A percentile compares a stretch with the other conserved stretches of the same genome.
phyloP scores from a whole-genome alignment of 2,113 vertebrate genomes.

The Epinephelus moara region DNA sequence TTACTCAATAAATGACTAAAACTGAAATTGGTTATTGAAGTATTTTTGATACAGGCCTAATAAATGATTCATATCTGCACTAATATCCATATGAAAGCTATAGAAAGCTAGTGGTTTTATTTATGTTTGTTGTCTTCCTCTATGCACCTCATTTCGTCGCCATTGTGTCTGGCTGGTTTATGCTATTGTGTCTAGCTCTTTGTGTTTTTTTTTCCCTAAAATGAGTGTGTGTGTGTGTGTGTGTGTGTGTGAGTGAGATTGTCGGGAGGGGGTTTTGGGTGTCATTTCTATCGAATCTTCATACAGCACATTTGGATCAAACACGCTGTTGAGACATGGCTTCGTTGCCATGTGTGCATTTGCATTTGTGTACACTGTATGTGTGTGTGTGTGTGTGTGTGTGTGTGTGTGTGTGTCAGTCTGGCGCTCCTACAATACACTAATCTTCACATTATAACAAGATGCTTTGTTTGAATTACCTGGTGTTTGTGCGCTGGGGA shows the following conservation, averaged over 20 bases:
- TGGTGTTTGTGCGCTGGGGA: slow-evolving; percentile 48
- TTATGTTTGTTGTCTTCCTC: slow-evolving; percentile 2
- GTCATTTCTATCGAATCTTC: slow-evolving; percentile 32
- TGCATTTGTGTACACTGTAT: background rate
- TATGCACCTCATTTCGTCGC: slow-evolving; percentile 13
- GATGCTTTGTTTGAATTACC: slow-evolving; percentile 68
- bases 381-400: background rate
- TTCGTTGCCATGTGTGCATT: slow-evolving; percentile 13
- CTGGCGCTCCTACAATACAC: slow-evolving; percentile 37
- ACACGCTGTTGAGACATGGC: slow-evolving; percentile 9
- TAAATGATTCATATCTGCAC: background rate
- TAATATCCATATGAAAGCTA: background rate
- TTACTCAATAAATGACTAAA: slow-evolving; percentile 5
- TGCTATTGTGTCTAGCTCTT: slow-evolving; percentile 69
- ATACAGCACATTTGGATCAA: slow-evolving; percentile 49
- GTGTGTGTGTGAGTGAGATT: slow-evolving; percentile 11
- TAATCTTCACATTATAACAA: slow-evolving; percentile 62
- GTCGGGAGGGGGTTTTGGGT: background rate
- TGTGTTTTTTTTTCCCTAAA: slow-evolving; percentile 7
- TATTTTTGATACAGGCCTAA: background rate
- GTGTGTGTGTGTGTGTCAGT: slow-evolving; percentile 3
- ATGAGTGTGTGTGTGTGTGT: background rate
- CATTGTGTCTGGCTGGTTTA: slow-evolving; percentile 53
- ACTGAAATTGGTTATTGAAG: background rate
- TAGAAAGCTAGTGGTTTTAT: background rate